These are phyloP conservation scores for Acipenser oxyrinchus DNA, from an alignment of 2,797 vertebrate genomes.

Conservation along the genomic window DNA sequence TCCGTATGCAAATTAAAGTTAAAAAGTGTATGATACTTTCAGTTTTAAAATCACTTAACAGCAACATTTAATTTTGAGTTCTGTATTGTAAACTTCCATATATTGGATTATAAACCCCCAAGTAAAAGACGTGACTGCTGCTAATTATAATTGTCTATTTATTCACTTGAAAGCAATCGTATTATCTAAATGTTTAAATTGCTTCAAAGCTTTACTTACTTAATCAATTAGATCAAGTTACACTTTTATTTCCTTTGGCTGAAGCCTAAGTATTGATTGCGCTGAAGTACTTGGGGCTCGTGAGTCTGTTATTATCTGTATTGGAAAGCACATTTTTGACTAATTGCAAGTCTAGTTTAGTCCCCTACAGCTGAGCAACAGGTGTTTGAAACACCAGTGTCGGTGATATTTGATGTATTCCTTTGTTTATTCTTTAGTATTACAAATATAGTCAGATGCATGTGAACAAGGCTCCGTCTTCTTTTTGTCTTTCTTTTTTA, in stretches of 20 bases:
- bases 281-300: conserved; percentile 37
- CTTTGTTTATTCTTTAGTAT: no score
- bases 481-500: no score
- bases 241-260: conserved; percentile 44
- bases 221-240: conserved; percentile 48
- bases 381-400: no score
- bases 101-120: conserved; percentile 50
- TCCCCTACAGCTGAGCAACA: no score
- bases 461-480: no score
- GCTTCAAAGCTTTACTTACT: conserved; percentile 62
- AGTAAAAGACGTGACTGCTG: conserved; percentile 68
- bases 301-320: conserved; percentile 23
- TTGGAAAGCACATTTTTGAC: conserved; percentile 30
- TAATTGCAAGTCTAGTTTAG: conserved; percentile 27
- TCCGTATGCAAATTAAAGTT: no score
- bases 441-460: no score
- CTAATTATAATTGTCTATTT: conserved; percentile 69
- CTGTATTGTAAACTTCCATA: conserved; percentile 41
- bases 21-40: no score
- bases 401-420: conserved; percentile 1
- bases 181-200: conserved; percentile 55
- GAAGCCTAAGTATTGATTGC: conserved; percentile 34
- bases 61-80: conserved; percentile 37
- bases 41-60: no score
- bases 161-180: conserved; percentile 67